Conservation (phyloP, 2,113 vertebrate genomes). For the Centrocercus urophasianus region DNA sequence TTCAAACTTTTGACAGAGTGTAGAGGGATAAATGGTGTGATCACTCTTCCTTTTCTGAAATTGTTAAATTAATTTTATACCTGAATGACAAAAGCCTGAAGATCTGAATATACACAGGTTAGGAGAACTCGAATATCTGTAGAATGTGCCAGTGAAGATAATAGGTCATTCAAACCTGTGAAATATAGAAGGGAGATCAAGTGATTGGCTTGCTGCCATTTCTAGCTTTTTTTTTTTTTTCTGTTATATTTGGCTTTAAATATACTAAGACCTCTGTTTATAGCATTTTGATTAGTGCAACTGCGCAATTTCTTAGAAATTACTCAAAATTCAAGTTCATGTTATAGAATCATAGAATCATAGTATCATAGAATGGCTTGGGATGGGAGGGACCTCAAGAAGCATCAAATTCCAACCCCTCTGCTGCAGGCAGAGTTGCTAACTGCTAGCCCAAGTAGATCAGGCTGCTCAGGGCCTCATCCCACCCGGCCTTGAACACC, state of each 20-base stretch:
- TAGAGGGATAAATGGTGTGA: not conserved
- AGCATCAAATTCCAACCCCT: too few relatives aligned
- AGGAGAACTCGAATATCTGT: constrained; percentile 72
- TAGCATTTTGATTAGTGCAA: not conserved
- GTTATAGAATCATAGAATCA: not conserved
- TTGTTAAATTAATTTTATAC: constrained; percentile 52
- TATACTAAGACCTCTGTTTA: not conserved
- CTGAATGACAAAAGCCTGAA: constrained; percentile 75
- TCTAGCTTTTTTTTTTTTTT: not conserved
- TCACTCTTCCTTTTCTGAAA: not conserved
- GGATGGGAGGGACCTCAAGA: too few relatives aligned
- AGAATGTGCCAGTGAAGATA: constrained; percentile 63
- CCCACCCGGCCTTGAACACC: too few relatives aligned
- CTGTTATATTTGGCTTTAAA: not conserved
- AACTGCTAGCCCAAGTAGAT: too few relatives aligned
- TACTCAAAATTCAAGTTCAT: not conserved
- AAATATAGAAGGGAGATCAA: not conserved
- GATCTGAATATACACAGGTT: constrained; percentile 69
- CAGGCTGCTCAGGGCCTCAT: too few relatives aligned
- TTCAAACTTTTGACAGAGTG: not conserved
- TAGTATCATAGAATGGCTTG: too few relatives aligned
- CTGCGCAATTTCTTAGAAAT: not conserved
- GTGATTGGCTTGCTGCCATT: not conserved
- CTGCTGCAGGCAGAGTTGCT: too few relatives aligned
- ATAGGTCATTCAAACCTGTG: constrained; percentile 71